Conservation (phyloP, 2,888 invertebrate genomes). For the Ligdia adustata region DNA sequence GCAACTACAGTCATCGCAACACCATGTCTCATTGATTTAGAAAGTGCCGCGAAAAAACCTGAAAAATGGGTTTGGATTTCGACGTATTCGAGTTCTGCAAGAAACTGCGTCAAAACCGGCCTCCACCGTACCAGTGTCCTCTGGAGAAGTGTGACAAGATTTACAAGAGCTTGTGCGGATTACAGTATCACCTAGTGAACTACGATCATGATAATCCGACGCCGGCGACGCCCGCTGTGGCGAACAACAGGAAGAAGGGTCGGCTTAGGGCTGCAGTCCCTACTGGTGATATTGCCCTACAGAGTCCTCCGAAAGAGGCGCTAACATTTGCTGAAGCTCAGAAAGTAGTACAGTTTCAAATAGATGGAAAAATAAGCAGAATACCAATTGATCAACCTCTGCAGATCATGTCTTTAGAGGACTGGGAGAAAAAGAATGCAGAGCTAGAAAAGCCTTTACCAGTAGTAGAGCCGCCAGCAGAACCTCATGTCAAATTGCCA, state of each 20-base stretch:
- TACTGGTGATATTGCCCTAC: constrained; percentile 80
- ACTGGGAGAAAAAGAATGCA: constrained; percentile 81
- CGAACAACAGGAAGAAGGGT: constrained; percentile 86
- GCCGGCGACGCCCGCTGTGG: constrained; percentile 85
- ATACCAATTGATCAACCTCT: constrained; percentile 86
- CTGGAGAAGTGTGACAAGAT: constrained; percentile 92
- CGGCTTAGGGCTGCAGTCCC: constrained; percentile 84
- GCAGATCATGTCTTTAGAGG: constrained; percentile 88
- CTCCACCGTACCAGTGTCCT: constrained; percentile 94
- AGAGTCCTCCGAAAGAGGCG: constrained; percentile 86
- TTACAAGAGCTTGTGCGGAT: constrained; percentile 93
- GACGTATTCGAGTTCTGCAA: constrained; percentile 94
- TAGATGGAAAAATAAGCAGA: constrained; percentile 91
- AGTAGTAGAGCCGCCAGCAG: constrained; percentile 67
- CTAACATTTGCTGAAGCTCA: constrained; percentile 93
- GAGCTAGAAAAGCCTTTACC: constrained; percentile 74
- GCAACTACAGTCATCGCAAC: no score
- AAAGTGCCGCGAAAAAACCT: constrained; percentile 24
- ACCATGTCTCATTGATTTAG: no score
- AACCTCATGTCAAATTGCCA: constrained; percentile 75
- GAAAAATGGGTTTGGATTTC: constrained; percentile 91
- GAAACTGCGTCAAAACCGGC: constrained; percentile 90
- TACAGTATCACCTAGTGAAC: constrained; percentile 93
- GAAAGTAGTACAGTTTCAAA: constrained; percentile 93
- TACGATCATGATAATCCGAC: constrained; percentile 93